Base-by-base conservation (phyloP, 37 sponge, comb jelly and placozoan genomes). In the Halichondria panicea region DNA sequence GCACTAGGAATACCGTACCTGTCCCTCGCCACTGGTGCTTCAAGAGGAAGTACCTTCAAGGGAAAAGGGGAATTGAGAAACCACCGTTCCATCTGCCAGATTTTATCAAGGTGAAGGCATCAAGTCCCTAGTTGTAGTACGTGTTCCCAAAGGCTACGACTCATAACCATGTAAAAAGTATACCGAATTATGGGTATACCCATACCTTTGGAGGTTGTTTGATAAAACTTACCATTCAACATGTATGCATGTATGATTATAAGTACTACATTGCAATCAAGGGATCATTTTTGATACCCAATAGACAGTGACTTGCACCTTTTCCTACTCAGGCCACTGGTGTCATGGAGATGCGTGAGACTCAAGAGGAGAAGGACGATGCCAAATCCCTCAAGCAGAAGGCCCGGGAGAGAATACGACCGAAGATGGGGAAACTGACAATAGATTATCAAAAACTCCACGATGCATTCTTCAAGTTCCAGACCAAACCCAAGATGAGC, bases 381-480 rank as follows among this genome's bases (percentile, higher is more conserved):
- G 63, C 76, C 22, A 97, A 94, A 66, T 82, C 87, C 24, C 73
- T 97, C 45, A 97, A 97, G 52, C 88, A 91, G 54, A 91, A 94
- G 76, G 86, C 87, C 9, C 77, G 94, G 55, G 95, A 97, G 58
- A 82, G 93, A 55, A 91, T 85, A 27, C 70, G 97, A 22, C 97
- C 94, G 0, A 97, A 93, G 75, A 79, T 97, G 87, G 98, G 98
- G 3, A 97, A 94, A 55, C 87, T 97, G n/a, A 91, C 89, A 41
- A 94, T 97, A 30, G 98, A 97, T 81, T 97, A 97, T 70, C 98
- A 97, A 82, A 97, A 97, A 66, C 92, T 97, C 9, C 98, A 97
- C 45, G 98, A 97, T 77, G 98, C 98, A 9, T 97, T 97, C 83
- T 97, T 97, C 79, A 96, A 81, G 89, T 97, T 92, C 92, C 98